Base-by-base conservation (phyloP, 1,140 invertebrate species). In the Drosophila trapezifrons region DNA sequence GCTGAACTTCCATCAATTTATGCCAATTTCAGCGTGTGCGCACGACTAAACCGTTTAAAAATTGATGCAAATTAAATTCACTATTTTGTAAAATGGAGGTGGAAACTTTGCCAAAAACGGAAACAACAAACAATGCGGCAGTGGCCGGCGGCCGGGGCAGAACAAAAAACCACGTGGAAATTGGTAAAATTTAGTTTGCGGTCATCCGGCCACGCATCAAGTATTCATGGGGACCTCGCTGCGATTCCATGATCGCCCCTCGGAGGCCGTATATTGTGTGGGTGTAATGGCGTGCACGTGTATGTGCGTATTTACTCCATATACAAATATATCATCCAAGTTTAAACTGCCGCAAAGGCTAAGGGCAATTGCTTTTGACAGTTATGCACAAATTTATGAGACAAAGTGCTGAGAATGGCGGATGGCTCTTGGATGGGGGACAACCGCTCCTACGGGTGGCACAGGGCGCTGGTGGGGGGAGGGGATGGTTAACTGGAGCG, bases 311-410 rank as follows among this genome's bases (percentile, higher is more conserved):
- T 73, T 72, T 82, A 67, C 69, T 49, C 57, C 64, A 76, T 87
- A 83, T 79, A 87, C 82, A 86, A 86, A 86, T 86, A 86, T 86
- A 86, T 86, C 83, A 86, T 86, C 83, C 80, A 86, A 86, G 83
- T 86, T 86, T 86, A 86, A 86, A 86, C 83, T 86, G 84, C 79
- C 67, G 83, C 83, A 87, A 87, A 83, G 86, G 84, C 83, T 86
- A 89, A 86, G 84, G 83, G 83, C 83, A 86, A 87, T 86, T 86
- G 83, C 83, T 87, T 86, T 86, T 86, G 83, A 86, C 83, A 86
- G 83, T 86, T 86, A 86, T 86, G 83, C 80, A 86, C 85, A 87
- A 86, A 86, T 86, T 86, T 86, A 86, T 86, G 83, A 87, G 84
- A 82, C 79, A 76, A 87, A 85, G 80, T 85, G 74, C 78, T 76